Evolutionary conservation across 1,140 invertebrate species (phyloP).

Genomic region (Eueides isabella): DNA sequence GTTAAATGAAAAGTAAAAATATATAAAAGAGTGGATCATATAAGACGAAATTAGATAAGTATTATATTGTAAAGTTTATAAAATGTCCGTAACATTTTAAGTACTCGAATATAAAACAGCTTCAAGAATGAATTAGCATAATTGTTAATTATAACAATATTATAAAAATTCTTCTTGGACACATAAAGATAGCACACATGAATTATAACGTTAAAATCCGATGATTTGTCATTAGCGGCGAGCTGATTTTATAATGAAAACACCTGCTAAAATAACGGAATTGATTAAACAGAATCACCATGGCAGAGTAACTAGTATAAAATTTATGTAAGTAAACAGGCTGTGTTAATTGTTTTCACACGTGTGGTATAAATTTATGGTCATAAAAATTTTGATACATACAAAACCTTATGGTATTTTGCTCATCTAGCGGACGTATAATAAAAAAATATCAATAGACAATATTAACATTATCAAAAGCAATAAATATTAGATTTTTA

Average conservation of each 20-base stretch:
- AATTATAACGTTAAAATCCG: not conserved
- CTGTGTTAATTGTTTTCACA: slow-evolving; percentile 21
- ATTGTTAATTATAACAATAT: too few relatives aligned
- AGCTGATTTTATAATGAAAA: slow-evolving; percentile 16
- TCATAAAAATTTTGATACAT: slow-evolving; percentile 1
- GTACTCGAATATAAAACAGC: not conserved
- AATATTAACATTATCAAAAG: too few relatives aligned
- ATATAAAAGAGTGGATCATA: not conserved
- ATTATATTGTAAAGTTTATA: not conserved
- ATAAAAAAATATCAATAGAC: not conserved
- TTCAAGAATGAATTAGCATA: too few relatives aligned
- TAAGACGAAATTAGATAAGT: not conserved
- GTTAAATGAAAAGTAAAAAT: not conserved
- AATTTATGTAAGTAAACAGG: slow-evolving; percentile 23
- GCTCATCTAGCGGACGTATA: not conserved
- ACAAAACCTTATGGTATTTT: not conserved
- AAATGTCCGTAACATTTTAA: not conserved
- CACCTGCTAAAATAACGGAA: slow-evolving; percentile 22
- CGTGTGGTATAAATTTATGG: slow-evolving; percentile 18
- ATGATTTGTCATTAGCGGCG: not conserved
- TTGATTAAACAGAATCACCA: slow-evolving; percentile 21
- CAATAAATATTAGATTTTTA: not conserved
- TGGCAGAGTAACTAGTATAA: slow-evolving; percentile 13
- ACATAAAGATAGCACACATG: too few relatives aligned
- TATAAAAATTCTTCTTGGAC: too few relatives aligned